Evolutionary conservation across 2,888 invertebrate species (phyloP).

Genomic region (Deilephila porcellus): DNA sequence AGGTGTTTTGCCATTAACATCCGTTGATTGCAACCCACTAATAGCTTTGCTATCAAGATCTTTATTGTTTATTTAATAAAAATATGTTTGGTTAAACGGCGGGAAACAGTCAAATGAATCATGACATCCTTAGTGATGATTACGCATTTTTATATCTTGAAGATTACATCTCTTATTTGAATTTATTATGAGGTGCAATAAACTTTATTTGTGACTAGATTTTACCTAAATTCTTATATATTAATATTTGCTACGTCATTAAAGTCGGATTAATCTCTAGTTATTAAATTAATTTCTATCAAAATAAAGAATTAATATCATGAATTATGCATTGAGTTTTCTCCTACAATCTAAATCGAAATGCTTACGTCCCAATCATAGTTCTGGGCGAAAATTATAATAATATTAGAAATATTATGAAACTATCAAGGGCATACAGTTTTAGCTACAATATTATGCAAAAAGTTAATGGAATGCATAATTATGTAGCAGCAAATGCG

Average conservation of each 20-base stretch:
- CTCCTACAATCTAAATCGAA: too few relatives aligned
- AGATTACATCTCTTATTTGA: too few relatives aligned
- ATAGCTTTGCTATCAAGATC: conserved; percentile 68
- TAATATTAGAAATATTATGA: neutral
- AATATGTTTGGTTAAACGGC: conserved; percentile 12
- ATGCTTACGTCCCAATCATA: neutral
- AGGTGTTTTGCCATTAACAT: conserved; percentile 71
- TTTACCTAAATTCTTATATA: too few relatives aligned
- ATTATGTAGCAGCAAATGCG: conserved; percentile 1
- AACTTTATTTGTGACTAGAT: too few relatives aligned
- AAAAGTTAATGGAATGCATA: conserved; percentile 25
- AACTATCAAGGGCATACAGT: neutral
- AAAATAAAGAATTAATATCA: too few relatives aligned
- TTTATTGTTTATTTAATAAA: conserved; percentile 47
- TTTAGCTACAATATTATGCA: conserved; percentile 6
- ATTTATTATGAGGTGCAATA: too few relatives aligned
- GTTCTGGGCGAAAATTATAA: neutral
- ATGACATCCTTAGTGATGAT: neutral
- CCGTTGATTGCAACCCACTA: conserved; percentile 69
- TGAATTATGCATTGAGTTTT: too few relatives aligned
- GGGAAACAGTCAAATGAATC: conserved; percentile 4
- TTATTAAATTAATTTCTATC: too few relatives aligned
- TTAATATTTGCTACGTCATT: too few relatives aligned
- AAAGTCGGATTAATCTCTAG: too few relatives aligned
- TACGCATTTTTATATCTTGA: neutral